Base-by-base conservation (phyloP, 2,888 invertebrate species). In the Drosophila mulleri region DNA sequence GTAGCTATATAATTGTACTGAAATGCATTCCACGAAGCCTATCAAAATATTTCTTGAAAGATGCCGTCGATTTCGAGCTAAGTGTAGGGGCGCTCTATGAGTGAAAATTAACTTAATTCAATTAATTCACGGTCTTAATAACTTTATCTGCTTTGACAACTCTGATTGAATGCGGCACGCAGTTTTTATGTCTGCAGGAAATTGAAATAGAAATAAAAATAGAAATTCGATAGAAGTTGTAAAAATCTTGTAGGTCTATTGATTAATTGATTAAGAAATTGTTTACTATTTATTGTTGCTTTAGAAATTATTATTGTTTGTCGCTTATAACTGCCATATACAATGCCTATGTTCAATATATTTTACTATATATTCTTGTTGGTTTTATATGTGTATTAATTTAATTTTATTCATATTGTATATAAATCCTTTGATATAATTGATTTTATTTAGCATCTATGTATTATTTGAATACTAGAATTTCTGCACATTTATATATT, bases 81-180 rank as follows among this genome's bases (percentile, higher is more conserved):
- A 45, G 23, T 23, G 45, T 50, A 23, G 63, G 52, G 57, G 53
- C 57, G 47, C 23, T 42, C 37, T 57, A 41, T 78, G 50, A 58
- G 35, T 14, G 77, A 75, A 79, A 81, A 83, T 81, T 71, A 75
- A 67, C 80, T 86, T 75, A 72, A 86, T 83, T 81, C 74, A 68
- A 75, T 67, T 69, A 68, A 80, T 64, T 60, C 42, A 61, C 63
- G 58, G 47, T 65, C 67, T 70, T 83, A 80, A 83, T 85, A 73
- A 78, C 86, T 79, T 75, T 67, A 83, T 86, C 56, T 70, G 63
- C 61, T 64, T 61, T 79, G 79, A 81, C 76, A 14, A 26, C 64
- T 67, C 41, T 73, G 79, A 79, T 79, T 79, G 75, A 65, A 65
- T 39, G 11, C 26, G 23, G 47, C 73, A 67, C 67, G 62, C 67